Evolutionary conservation across 2,888 invertebrate species (phyloP).

Genomic region (Megamerina dolium): DNA sequence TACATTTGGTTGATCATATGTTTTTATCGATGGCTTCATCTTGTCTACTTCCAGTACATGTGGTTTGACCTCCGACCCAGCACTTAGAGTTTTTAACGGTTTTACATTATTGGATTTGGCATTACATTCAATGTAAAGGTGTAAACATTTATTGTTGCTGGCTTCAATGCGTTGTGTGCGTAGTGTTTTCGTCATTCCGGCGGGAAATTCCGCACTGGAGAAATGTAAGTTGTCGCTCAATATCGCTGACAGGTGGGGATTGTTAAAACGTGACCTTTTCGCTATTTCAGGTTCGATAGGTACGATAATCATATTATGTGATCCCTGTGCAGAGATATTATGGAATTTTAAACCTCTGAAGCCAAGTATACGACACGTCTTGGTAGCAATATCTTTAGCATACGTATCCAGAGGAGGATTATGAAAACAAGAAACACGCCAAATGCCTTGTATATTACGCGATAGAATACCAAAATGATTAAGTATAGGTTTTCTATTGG

Average conservation of each 20-base stretch:
- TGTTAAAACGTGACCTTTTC: slow-evolving; percentile 12
- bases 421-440: slow-evolving; percentile 62
- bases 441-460: slow-evolving; percentile 56
- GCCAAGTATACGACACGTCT: slow-evolving; percentile 63
- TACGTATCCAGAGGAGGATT: slow-evolving; percentile 34
- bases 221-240: slow-evolving; percentile 33
- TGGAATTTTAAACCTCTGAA: slow-evolving; percentile 50
- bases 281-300: slow-evolving; percentile 35
- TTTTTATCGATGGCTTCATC: slow-evolving; percentile 29
- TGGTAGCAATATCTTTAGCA: slow-evolving; percentile 49
- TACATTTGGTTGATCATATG: slow-evolving; percentile 32
- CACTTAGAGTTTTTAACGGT: slow-evolving; percentile 37
- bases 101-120: slow-evolving; percentile 30
- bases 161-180: slow-evolving; percentile 24
- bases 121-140: slow-evolving; percentile 42
- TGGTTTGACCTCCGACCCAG: slow-evolving; percentile 26
- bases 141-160: slow-evolving; percentile 28
- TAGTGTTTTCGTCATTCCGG: slow-evolving; percentile 8
- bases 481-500: slow-evolving; percentile 57
- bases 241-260: slow-evolving; percentile 16
- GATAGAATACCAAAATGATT: slow-evolving; percentile 60
- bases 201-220: slow-evolving; percentile 16
- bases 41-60: neutral
- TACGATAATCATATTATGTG: slow-evolving; percentile 22
- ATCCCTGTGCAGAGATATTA: slow-evolving; percentile 31